Conservation (phyloP, 2,888 invertebrate species). For the Notodonta dromedarius region DNA sequence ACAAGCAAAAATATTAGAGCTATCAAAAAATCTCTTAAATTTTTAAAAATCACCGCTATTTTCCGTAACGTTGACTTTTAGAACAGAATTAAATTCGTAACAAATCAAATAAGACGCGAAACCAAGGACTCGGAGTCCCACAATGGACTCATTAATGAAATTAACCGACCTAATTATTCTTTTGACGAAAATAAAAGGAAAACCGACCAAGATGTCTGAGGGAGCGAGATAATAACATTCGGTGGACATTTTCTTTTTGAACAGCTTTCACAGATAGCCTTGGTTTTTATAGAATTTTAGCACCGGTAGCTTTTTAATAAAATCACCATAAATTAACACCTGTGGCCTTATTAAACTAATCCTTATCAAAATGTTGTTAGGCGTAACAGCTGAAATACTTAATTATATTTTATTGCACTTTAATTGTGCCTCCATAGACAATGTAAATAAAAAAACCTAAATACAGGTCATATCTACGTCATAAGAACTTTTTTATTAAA, state of each 20-base stretch:
- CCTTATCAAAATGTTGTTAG: too few species aligned
- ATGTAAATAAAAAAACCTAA: too few species aligned
- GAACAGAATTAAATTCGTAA: conserved; percentile 41
- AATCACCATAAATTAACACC: too few species aligned
- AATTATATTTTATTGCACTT: too few species aligned
- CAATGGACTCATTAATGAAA: conserved; percentile 68
- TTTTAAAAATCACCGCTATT: conserved; percentile 28
- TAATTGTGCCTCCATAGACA: too few species aligned
- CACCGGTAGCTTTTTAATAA: too few species aligned
- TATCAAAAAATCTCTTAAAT: conserved; percentile 12
- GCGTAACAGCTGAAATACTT: too few species aligned
- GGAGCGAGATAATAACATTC: conserved; percentile 23
- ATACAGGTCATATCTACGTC: too few species aligned
- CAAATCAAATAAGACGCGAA: conserved; percentile 64
- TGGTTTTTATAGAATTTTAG: background rate
- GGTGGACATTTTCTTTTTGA: conserved; percentile 16
- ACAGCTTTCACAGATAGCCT: conserved; percentile 13
- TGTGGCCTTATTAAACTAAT: too few species aligned
- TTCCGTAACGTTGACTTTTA: conserved; percentile 28
- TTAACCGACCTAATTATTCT: conserved; percentile 73
- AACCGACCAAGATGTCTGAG: conserved; percentile 23
- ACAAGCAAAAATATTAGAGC: background rate
- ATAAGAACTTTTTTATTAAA: too few species aligned
- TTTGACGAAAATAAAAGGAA: conserved; percentile 40
- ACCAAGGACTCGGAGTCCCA: conserved; percentile 30